phyloP scores from a whole-genome alignment of 2,113 vertebrate genomes.

The Corynorhinus townsendii region DNA sequence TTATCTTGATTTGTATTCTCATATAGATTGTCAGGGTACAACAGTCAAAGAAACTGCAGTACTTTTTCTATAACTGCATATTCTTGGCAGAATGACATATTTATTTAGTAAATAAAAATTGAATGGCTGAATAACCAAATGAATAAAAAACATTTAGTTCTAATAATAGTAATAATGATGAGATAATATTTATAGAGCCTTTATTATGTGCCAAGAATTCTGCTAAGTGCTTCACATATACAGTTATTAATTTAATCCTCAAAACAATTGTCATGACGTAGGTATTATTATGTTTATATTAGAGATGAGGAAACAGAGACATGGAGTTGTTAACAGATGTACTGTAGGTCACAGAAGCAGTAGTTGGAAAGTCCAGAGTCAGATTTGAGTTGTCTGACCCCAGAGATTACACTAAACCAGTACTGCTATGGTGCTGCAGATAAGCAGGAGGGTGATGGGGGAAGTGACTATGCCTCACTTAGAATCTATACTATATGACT shows the following conservation, averaged over 20 bases:
- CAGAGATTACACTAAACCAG: background rate
- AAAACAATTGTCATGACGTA: background rate
- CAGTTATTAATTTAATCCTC: background rate
- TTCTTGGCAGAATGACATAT: background rate
- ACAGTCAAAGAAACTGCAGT: background rate
- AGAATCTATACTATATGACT: background rate
- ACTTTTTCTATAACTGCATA: background rate
- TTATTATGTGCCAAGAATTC: background rate
- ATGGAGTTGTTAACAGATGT: background rate
- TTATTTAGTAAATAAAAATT: background rate
- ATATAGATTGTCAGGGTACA: background rate
- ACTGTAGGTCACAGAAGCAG: background rate
- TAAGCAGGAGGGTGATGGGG: background rate
- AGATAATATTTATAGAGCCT: background rate
- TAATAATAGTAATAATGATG: background rate
- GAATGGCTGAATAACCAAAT: background rate
- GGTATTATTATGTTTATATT: background rate
- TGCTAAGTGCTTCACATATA: background rate
- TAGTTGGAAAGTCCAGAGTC: background rate
- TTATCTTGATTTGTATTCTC: background rate
- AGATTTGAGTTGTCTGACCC: background rate
- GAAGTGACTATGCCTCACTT: background rate
- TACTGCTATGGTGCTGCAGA: background rate
- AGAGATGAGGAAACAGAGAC: background rate
- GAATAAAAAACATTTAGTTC: background rate